A percentile compares a stretch with the other conserved stretches of the same genome.
Evolutionary conservation across 1,140 invertebrate genomes (phyloP).

Genomic region (Popillia japonica): DNA sequence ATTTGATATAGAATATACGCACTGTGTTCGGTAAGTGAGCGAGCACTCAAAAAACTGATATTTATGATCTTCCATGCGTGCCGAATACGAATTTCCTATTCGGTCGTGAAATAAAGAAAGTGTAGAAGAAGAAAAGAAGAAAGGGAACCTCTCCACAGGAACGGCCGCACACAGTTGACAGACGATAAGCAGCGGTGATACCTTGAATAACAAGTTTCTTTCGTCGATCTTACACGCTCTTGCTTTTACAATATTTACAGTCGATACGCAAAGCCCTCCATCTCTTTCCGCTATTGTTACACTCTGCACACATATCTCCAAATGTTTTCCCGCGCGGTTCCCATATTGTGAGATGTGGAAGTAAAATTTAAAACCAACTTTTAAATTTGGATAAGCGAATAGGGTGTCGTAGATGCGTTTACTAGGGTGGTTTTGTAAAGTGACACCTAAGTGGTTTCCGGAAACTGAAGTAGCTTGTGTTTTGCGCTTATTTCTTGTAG

Average conservation of each 20-base stretch:
- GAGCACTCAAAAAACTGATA: neutral
- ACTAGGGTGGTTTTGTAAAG: too few species aligned
- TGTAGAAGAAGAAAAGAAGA: neutral
- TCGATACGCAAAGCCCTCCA: neutral
- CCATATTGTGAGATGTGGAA: too few species aligned
- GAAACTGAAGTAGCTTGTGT: too few species aligned
- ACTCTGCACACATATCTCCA: neutral
- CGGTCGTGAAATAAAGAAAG: neutral
- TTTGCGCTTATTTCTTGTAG: too few species aligned
- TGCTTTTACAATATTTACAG: conserved; percentile 15
- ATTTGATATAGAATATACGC: neutral
- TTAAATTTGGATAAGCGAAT: too few species aligned
- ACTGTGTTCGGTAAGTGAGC: neutral
- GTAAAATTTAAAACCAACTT: too few species aligned
- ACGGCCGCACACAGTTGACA: neutral
- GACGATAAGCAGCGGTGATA: neutral
- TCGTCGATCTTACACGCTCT: neutral
- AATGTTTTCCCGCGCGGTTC: too few species aligned
- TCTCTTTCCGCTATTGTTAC: neutral
- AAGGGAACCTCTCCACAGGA: neutral
- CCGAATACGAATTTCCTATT: neutral
- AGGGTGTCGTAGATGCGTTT: too few species aligned
- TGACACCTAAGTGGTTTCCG: too few species aligned
- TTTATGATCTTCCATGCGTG: neutral
- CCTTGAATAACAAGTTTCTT: conserved; percentile 3